phyloP scores from a whole-genome alignment of 1,140 invertebrate genomes.

The Capitella teleta region DNA sequence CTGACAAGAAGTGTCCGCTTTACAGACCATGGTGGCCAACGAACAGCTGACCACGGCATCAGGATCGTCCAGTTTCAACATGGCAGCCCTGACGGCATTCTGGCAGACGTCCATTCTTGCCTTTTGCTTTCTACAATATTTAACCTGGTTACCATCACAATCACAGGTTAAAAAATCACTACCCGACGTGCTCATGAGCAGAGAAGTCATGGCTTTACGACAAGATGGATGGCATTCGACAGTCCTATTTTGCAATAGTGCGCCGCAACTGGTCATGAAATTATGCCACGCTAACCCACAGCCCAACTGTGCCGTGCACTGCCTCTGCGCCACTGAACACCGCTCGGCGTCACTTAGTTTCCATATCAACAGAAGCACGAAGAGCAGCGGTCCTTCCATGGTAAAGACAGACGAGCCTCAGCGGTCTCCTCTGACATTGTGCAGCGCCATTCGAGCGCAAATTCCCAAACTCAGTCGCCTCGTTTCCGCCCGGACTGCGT shows the following conservation, averaged over 20 bases:
- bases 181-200: conserved; percentile 5
- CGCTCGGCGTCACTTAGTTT: too few relatives aligned
- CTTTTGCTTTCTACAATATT: conserved; percentile 21
- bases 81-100: conserved; percentile 17
- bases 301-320: not conserved
- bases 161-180: conserved; percentile 29
- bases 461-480: too few relatives aligned
- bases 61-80: conserved; percentile 16
- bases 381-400: too few relatives aligned
- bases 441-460: too few relatives aligned
- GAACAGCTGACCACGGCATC: conserved; percentile 19
- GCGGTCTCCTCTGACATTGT: too few relatives aligned
- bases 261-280: not conserved
- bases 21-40: conserved; percentile 25
- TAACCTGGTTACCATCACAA: conserved; percentile 18
- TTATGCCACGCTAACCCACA: conserved; percentile 1
- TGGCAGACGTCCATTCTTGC: conserved; percentile 21
- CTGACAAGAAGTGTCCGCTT: conserved; percentile 29
- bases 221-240: not conserved
- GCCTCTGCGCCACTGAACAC: not conserved
- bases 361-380: too few relatives aligned
- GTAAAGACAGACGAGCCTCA: too few relatives aligned
- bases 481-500: too few relatives aligned
- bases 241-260: not conserved
- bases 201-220: not conserved